These are phyloP conservation scores for Malurus elegans DNA, from an alignment of 2,113 vertebrate species.

Conservation along the genomic window DNA sequence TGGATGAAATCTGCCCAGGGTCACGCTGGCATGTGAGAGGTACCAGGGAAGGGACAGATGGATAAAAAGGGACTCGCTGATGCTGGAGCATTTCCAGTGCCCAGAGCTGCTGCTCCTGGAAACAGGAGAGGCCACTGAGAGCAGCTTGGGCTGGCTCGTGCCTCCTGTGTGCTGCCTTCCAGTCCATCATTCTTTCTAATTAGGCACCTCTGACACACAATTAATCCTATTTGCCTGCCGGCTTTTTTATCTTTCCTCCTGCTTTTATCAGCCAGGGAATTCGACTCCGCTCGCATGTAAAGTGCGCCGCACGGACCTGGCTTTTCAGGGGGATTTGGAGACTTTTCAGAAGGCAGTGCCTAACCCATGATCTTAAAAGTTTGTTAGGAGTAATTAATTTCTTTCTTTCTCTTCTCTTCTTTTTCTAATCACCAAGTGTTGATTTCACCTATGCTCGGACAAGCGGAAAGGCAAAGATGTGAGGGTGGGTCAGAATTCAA, in stretches of 20 bases:
- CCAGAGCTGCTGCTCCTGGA: not conserved
- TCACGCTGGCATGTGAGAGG: not conserved
- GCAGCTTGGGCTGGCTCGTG: not conserved
- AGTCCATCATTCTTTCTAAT: constrained; percentile 72
- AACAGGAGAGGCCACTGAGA: not conserved
- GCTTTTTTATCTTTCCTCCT: constrained; percentile 66
- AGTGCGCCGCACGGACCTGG: not conserved
- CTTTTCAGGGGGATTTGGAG: constrained; percentile 46
- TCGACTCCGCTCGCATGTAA: constrained; percentile 42
- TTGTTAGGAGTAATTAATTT: constrained; percentile 59
- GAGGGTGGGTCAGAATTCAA: not conserved
- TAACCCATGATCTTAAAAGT: constrained; percentile 47
- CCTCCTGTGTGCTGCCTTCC: constrained; percentile 40
- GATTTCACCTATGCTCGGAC: not conserved
- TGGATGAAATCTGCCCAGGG: not conserved
- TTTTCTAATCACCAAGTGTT: not conserved
- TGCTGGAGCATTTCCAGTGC: not conserved
- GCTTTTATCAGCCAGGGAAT: constrained; percentile 65
- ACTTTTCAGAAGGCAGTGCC: not conserved
- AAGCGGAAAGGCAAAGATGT: not conserved
- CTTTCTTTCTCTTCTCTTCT: not conserved
- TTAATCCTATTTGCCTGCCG: constrained; percentile 70
- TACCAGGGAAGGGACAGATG: not conserved
- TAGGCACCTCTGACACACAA: constrained; percentile 70
- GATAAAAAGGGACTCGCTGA: not conserved